Conservation (phyloP, 2,888 invertebrate genomes). For the Caprella mutica region DNA sequence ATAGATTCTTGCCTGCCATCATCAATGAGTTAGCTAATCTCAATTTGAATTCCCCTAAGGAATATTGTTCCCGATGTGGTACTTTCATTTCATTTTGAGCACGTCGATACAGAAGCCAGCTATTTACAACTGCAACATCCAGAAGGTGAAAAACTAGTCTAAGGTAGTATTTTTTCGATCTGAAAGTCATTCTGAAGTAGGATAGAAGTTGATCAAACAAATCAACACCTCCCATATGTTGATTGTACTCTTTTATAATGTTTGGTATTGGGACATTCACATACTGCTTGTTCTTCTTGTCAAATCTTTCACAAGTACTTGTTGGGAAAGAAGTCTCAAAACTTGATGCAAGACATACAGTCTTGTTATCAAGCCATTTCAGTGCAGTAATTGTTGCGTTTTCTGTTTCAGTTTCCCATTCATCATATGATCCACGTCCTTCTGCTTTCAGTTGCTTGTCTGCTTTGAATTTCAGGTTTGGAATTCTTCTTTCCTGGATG, state of each 20-base stretch:
- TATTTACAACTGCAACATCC: slow-evolving; percentile 8
- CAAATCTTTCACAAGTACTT: slow-evolving; percentile 12
- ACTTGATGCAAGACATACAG: slow-evolving; percentile 8
- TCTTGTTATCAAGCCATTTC: slow-evolving; percentile 15
- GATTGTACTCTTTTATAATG: slow-evolving; percentile 11
- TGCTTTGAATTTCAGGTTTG: slow-evolving; percentile 5
- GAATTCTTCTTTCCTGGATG: slow-evolving; percentile 1
- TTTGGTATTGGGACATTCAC: slow-evolving; percentile 14
- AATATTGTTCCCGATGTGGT: no score
- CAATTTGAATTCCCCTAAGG: no score
- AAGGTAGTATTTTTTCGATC: no score
- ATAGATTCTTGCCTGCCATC: no score
- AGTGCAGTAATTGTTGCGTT: slow-evolving; percentile 7
- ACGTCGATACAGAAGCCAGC: slow-evolving; percentile 5
- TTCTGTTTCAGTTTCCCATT: slow-evolving; percentile 5
- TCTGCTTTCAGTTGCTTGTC: no score
- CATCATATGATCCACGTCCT: slow-evolving; percentile 14
- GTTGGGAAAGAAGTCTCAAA: slow-evolving; percentile 5
- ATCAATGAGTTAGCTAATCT: no score
- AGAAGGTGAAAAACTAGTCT: slow-evolving; percentile 9
- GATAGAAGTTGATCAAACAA: slow-evolving; percentile 7
- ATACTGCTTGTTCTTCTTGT: slow-evolving; percentile 12
- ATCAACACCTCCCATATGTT: slow-evolving; percentile 15
- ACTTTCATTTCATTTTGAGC: neutral
- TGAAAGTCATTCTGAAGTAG: slow-evolving; percentile 12